Evolutionary conservation across 2,888 invertebrate genomes (phyloP).

Genomic region (Pheosia gnoma): DNA sequence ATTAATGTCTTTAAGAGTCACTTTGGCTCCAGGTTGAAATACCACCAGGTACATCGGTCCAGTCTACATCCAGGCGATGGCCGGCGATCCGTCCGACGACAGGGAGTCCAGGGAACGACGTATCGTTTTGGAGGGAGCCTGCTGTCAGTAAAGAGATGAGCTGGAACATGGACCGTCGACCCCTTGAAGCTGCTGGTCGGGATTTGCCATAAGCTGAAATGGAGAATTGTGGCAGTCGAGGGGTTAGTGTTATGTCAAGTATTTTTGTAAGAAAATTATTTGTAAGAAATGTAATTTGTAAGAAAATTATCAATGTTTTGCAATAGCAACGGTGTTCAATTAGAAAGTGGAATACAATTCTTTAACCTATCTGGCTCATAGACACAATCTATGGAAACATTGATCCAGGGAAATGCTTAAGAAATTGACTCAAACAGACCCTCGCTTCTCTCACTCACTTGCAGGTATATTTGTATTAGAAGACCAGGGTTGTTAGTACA

Average conservation of each 20-base stretch:
- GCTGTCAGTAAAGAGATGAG: slow-evolving; percentile 80
- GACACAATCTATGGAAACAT: too few species aligned
- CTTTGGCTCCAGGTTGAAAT: not conserved
- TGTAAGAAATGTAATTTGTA: too few species aligned
- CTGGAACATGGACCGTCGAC: slow-evolving; percentile 79
- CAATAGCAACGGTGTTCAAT: too few species aligned
- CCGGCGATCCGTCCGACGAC: slow-evolving; percentile 71
- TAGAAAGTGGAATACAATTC: too few species aligned
- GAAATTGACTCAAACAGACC: too few species aligned
- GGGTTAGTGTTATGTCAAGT: not conserved
- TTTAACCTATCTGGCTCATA: too few species aligned
- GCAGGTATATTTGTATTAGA: too few species aligned
- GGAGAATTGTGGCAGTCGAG: slow-evolving; percentile 9
- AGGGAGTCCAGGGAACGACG: slow-evolving; percentile 71
- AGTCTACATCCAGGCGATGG: slow-evolving; percentile 77
- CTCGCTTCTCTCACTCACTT: too few species aligned
- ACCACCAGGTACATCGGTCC: not conserved
- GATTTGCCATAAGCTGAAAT: slow-evolving; percentile 67
- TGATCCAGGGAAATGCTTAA: too few species aligned
- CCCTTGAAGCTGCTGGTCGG: slow-evolving; percentile 70
- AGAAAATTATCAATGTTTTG: too few species aligned
- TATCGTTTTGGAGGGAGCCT: slow-evolving; percentile 56
- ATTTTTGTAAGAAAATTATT: too few species aligned
- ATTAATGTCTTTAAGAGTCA: slow-evolving; percentile 26
- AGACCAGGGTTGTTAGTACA: too few species aligned